Base-by-base conservation (phyloP, 2,113 vertebrate genomes). In the human region DNA sequence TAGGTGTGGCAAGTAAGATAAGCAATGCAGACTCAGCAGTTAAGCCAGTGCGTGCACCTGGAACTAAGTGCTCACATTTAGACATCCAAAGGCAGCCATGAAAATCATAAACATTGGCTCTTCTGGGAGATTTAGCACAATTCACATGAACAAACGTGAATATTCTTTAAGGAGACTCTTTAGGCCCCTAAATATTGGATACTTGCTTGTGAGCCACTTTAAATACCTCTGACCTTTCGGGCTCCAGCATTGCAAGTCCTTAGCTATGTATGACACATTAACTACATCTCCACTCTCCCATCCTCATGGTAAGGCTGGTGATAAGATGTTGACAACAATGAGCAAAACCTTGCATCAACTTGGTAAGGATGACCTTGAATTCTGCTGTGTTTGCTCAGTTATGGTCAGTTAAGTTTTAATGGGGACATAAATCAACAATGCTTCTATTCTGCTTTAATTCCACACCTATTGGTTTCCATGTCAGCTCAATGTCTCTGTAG, bases 1-100 rank as follows among this genome's bases (percentile, higher is more conserved):
- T 87, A 89, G 93, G 87, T 40, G 80, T 89, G 64, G 72, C 93
- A 82, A 96, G 96, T 94, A 91, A 81, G 76, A 95, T 76, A 84
- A 91, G 89, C 86, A 70, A 32, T 52, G 64, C 88, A 96, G 90
- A 84, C 61, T 94, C 76, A 25, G 35, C 52, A 25, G 0, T 32
- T 50, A 32, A 35, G 7, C 70, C 50, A 16, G 27, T 22, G 12
- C 2, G 0, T 12, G 17, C 40, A 32, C 48, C 38, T 82, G 40
- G 85, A 86, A 50, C 79, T 76, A 52, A 55, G 52, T 18, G 73
- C 13, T 40, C 38, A 64, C 2, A 20, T 40, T 76, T 32, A 85
- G 35, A 40, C 76, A 64, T 8, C 82, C 90, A 80, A 86, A 83
- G 83, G 59, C 45, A 50, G 14, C 64, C 25, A 4, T 57, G 72